phyloP scores from a whole-genome alignment of 2,113 vertebrate species.

The Redunca redunca region DNA sequence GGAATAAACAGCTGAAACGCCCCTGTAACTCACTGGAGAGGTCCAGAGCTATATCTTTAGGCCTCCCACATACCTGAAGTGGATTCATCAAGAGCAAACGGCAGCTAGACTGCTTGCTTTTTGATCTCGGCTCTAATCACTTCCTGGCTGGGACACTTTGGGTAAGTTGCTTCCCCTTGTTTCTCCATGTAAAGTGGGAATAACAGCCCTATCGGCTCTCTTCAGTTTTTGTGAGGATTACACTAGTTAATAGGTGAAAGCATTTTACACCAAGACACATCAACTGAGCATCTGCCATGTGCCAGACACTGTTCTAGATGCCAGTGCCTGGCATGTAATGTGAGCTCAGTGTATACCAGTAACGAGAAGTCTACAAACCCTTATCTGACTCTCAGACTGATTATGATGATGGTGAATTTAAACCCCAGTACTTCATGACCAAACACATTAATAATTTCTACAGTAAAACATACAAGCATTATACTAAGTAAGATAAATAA shows the following conservation, averaged over 20 bases:
- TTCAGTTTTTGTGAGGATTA: not conserved
- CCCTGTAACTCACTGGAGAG: not conserved
- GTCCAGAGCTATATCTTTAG: not conserved
- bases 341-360: not conserved
- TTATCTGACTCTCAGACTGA: not conserved
- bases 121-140: not conserved
- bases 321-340: not conserved
- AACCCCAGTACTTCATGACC: not conserved
- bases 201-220: not conserved
- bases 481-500: not conserved
- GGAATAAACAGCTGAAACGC: not conserved
- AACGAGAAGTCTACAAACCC: not conserved
- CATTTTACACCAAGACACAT: not conserved
- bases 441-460: slow-evolving; percentile 7
- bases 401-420: not conserved
- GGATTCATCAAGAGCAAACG: not conserved
- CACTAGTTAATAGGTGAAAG: not conserved
- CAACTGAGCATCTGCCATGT: not conserved
- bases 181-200: not conserved
- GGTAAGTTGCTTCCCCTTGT: not conserved
- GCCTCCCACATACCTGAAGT: not conserved
- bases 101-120: not conserved
- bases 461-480: not conserved
- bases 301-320: not conserved
- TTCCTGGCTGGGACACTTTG: not conserved